Evolutionary conservation across 2,113 vertebrate genomes (phyloP).

Genomic region (Triplophysa rosa): DNA sequence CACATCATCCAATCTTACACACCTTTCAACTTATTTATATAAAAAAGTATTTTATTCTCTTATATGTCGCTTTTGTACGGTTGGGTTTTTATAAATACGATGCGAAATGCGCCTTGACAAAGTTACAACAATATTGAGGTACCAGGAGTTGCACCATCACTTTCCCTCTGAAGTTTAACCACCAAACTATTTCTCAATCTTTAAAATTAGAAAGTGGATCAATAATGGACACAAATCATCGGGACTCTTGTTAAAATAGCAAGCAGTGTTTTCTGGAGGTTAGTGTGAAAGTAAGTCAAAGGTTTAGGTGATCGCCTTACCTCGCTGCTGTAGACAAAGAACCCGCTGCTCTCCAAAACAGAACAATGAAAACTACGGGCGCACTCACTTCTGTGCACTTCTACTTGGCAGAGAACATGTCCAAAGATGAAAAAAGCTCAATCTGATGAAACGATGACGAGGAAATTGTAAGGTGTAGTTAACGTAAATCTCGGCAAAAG

Average conservation of each 20-base stretch:
- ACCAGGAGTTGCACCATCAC: slow-evolving; percentile 43
- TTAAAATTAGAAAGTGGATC: slow-evolving; percentile 12
- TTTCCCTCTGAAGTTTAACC: slow-evolving; percentile 50
- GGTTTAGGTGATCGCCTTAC: slow-evolving; percentile 43
- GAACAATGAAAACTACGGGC: slow-evolving; percentile 54
- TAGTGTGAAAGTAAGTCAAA: not conserved
- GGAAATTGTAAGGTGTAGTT: not conserved
- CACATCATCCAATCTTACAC: not conserved
- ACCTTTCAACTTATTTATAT: not conserved
- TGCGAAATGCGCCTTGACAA: not conserved
- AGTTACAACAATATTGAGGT: slow-evolving; percentile 6
- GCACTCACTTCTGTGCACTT: slow-evolving; percentile 14
- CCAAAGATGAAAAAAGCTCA: not conserved
- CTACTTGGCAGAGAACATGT: slow-evolving; percentile 39
- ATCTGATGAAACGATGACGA: not conserved
- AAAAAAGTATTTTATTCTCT: not conserved
- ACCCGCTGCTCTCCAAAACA: slow-evolving; percentile 54
- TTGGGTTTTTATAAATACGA: not conserved
- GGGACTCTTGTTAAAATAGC: not conserved
- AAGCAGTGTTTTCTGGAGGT: not conserved
- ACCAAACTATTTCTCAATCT: slow-evolving; percentile 43
- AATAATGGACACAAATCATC: not conserved
- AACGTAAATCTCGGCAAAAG: not conserved
- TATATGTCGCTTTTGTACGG: not conserved
- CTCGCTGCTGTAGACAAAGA: slow-evolving; percentile 60